These are phyloP conservation scores for Pseudomyrmex dendroicus DNA, from an alignment of 1,140 invertebrate genomes.

Conservation along the genomic window DNA sequence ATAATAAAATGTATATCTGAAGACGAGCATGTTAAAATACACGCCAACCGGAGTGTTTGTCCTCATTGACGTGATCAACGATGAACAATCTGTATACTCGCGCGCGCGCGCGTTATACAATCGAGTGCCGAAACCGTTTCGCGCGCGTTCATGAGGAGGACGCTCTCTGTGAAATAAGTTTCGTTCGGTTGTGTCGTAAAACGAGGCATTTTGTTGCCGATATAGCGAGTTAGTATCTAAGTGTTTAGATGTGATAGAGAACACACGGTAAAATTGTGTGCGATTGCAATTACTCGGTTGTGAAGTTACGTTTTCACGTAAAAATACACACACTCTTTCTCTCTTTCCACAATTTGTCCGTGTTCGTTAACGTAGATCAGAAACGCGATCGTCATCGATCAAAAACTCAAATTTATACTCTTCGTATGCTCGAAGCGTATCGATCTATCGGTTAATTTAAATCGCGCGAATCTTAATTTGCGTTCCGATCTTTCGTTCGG, in stretches of 20 bases:
- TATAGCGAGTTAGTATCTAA: slow-evolving; percentile 2
- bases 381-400: slow-evolving; percentile 10
- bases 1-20: too few species aligned
- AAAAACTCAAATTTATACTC: neutral
- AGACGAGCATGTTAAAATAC: too few species aligned
- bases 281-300: slow-evolving; percentile 5
- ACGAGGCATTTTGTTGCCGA: neutral
- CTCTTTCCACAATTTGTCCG: slow-evolving; percentile 3
- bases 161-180: slow-evolving; percentile 1
- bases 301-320: slow-evolving; percentile 8
- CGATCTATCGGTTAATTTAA: slow-evolving; percentile 2
- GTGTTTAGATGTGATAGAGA: neutral
- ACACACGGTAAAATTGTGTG: neutral
- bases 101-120: too few species aligned
- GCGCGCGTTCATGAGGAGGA: neutral
- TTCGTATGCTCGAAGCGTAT: neutral
- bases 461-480: slow-evolving; percentile 13
- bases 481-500: neutral
- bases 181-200: slow-evolving; percentile 30
- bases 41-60: too few species aligned
- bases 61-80: too few species aligned
- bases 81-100: slow-evolving; percentile 2
- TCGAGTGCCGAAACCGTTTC: neutral
- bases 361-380: neutral
- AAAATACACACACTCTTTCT: neutral